Evolutionary conservation across 2,113 vertebrate genomes (phyloP).

Genomic region (Lepisosteus osseus): DNA sequence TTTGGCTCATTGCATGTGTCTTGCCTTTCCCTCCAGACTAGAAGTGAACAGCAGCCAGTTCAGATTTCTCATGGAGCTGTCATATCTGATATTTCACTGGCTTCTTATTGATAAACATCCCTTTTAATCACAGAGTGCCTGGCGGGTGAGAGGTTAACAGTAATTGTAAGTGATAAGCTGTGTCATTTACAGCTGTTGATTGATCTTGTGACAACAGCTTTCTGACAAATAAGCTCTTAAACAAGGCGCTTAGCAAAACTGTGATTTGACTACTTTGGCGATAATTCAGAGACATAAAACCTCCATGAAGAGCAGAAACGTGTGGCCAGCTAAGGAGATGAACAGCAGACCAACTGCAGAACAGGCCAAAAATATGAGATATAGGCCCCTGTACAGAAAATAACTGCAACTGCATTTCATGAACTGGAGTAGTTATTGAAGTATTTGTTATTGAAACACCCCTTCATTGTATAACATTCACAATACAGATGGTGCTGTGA

Average conservation of each 20-base stretch:
- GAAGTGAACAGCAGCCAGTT: conserved; percentile 6
- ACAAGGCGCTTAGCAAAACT: neutral
- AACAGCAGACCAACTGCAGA: no score
- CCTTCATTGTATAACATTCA: no score
- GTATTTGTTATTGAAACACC: no score
- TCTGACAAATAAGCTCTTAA: neutral
- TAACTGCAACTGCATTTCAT: no score
- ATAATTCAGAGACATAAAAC: neutral
- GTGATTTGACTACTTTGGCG: neutral
- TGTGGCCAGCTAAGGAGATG: no score
- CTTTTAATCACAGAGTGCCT: neutral
- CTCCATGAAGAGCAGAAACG: no score
- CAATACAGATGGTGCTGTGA: no score
- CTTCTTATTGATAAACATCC: neutral
- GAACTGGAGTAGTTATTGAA: no score
- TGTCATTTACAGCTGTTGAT: neutral
- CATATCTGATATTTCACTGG: neutral
- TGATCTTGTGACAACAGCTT: neutral
- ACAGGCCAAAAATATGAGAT: no score
- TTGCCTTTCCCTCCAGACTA: neutral
- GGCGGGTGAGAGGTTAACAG: neutral
- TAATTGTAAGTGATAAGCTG: conserved; percentile 5
- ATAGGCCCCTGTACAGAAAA: no score
- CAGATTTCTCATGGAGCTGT: neutral
- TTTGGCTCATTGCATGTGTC: neutral